Base-by-base conservation (phyloP, 2,888 invertebrate genomes). In the Zelleria hepariella region DNA sequence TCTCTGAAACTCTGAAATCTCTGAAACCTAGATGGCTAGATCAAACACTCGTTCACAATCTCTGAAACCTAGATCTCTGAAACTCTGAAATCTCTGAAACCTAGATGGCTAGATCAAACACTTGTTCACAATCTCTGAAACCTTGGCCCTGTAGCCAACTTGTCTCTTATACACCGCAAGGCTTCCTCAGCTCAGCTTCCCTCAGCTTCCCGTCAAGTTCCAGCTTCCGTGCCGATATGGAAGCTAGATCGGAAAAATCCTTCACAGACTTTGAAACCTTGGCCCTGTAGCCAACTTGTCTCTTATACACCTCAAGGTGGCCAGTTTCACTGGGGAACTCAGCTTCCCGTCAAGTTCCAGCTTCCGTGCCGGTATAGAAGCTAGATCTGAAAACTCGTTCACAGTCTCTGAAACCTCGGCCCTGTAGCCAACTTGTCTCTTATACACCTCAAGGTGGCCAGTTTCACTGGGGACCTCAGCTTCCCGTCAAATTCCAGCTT, bases 151-250 rank as follows among this genome's bases (percentile, higher is more conserved):
- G 32, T n/a, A n/a, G n/a, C 15, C 3, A 88, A 62, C 48, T 88
- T 88, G 64, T 88, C 86, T 57, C 88, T 72, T 5, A 88, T 88
- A 61, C 84, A 84, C 8, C 86, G 70, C 10, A 88, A 63, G 0
- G 88, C 88, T n/a, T n/a, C n/a, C n/a, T n/a, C n/a, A n/a, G 0
- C 86, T 73, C 25, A 86, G 69, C 60, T 87, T 88, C 0, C 25
- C 82, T 86, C 0, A 87, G 88, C 0, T 86, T 83, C 24, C 84
- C 83, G n/a, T 77, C 74, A n/a, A n/a, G n/a, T 6, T 80, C 78
- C 1, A 73, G 65, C 21, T 77, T 74, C 54, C 82, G 73, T 23
- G 79, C 67, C 0, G 82, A 82, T 5, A 79, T 70, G 20, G 78
- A 63, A 0, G 84, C 74, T 0, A 86, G 82, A 5, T n/a, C n/a